Base-by-base conservation (phyloP, 2,888 invertebrate species). In the Nymphalis c-album region DNA sequence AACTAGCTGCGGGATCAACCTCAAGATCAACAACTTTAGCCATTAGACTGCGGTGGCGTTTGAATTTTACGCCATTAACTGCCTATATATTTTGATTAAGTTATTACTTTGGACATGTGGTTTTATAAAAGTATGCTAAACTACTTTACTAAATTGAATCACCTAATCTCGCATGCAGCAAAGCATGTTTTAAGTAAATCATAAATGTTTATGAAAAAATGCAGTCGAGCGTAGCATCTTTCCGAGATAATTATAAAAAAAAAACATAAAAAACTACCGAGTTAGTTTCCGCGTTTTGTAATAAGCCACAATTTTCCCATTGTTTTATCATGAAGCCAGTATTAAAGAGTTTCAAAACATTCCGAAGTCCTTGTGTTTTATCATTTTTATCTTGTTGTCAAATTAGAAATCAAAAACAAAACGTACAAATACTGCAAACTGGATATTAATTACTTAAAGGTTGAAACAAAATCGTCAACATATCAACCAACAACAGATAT, bases 161-260 rank as follows among this genome's bases (percentile, higher is more conserved):
- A 55, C 7, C n/a, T 31, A 17, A 50, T 50, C 50, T 20, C 40
- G 40, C 50, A 31, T 55, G 16, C 16, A 51, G 17, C 26, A 55
- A 53, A 55, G 53, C 31, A 31, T 31, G 10, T 57, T 57, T 57
- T 10, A n/a, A 57, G n/a, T 40, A 18, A 57, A 57, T 40, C 40
- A 40, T 57, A 7, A 35, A 57, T 57, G n/a, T 57, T 57, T 57
- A 57, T 35, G 35, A n/a, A 35, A 35, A 57, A 35, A n/a, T n/a
- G 35, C n/a, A 57, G 57, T 35, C 35, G 6, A 7, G 35, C 35
- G 20, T 5, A 57, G 35, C 57, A 40, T 40, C 35, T 17, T n/a
- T 57, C 18, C n/a, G 35, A 57, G 57, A 57, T 57, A 57, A 40
- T 40, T 40, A 55, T 35, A 55, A 57, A 35, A 53, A n/a, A 51